Conservation (phyloP, 2,113 vertebrate species). For the Urocolius indicus region DNA sequence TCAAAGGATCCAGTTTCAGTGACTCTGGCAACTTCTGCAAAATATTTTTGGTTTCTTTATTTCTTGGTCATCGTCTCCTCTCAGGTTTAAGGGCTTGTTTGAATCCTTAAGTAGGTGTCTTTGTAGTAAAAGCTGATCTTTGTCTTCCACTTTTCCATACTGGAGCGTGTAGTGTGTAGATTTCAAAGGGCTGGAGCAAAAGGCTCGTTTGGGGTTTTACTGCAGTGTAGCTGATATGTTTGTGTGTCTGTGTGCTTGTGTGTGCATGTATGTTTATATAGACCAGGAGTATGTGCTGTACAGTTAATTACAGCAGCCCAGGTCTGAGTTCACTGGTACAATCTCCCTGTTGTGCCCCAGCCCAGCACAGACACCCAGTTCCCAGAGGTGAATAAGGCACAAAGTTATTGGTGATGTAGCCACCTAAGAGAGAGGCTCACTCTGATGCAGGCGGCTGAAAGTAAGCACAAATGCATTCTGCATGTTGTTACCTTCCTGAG, state of each 20-base stretch:
- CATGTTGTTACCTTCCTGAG: not conserved
- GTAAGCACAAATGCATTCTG: not conserved
- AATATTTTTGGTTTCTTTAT: not conserved
- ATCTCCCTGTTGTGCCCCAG: not conserved
- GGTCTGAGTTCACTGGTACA: not conserved
- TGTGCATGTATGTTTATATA: not conserved
- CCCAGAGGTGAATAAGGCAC: not conserved
- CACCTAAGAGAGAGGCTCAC: rapidly evolving
- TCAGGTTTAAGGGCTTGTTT: not conserved
- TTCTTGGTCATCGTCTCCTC: not conserved
- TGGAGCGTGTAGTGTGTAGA: rapidly evolving
- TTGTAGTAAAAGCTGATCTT: not conserved
- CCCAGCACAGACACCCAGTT: not conserved
- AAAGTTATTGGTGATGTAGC: not conserved
- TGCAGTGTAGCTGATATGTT: not conserved
- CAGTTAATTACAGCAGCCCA: not conserved
- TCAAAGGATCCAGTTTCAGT: not conserved
- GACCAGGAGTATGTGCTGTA: no score
- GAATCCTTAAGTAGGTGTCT: not conserved
- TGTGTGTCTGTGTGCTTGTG: rapidly evolving
- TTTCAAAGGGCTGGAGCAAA: not conserved
- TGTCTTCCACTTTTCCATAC: not conserved
- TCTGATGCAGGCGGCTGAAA: not conserved
- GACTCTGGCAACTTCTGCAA: not conserved
- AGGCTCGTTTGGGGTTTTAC: not conserved